A percentile compares a stretch with the other conserved stretches of the same genome.
Evolutionary conservation across 2,888 invertebrate species (phyloP).

Genomic region (Phymatocera aterrima): DNA sequence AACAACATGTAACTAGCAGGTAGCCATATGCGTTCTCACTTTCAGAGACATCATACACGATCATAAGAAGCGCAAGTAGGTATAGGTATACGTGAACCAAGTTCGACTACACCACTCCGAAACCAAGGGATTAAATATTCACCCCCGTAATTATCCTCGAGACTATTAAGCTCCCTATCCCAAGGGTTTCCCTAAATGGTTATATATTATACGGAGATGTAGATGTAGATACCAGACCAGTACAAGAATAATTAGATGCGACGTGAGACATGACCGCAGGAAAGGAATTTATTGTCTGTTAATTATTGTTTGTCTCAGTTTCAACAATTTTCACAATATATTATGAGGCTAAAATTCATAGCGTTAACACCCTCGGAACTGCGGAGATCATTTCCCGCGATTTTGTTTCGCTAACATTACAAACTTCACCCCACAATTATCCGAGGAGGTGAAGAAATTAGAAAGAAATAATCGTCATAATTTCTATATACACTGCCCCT

Average conservation of each 20-base stretch:
- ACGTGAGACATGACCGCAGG: too few relatives aligned
- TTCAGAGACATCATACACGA: background rate
- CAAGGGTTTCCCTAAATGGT: background rate
- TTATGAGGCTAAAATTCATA: too few relatives aligned
- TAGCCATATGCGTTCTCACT: background rate
- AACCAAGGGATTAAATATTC: constrained; percentile 25
- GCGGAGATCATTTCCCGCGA: too few relatives aligned
- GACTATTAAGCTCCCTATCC: background rate
- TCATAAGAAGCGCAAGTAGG: background rate
- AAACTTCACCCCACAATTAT: too few relatives aligned
- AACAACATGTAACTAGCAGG: background rate
- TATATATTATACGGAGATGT: background rate
- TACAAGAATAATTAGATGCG: background rate
- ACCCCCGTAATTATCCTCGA: constrained; percentile 6
- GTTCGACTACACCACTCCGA: background rate
- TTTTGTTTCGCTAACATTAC: too few relatives aligned
- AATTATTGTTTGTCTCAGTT: too few relatives aligned
- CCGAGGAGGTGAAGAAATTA: too few relatives aligned
- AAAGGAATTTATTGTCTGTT: too few relatives aligned
- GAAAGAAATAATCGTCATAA: background rate
- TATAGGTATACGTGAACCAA: background rate
- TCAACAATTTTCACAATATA: too few relatives aligned
- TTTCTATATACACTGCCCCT: background rate
- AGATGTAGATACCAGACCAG: background rate
- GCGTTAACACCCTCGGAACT: too few relatives aligned